Conservation (phyloP, 2,888 invertebrate genomes). For the Atethmia centrago region DNA sequence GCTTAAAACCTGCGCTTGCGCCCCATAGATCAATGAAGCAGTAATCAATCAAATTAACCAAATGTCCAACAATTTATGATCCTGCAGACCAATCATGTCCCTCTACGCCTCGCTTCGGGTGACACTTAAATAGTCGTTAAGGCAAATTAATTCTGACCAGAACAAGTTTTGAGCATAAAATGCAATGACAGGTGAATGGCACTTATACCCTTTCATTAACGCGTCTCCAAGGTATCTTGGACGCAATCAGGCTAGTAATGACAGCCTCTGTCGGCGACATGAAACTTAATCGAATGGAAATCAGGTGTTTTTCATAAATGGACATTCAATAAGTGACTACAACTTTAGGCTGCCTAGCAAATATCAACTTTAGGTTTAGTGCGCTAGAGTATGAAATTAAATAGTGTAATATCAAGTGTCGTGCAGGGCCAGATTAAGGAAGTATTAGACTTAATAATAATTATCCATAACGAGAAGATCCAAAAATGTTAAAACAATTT, state of each 20-base stretch:
- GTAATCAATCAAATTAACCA: slow-evolving; percentile 31
- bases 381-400: slow-evolving; percentile 19
- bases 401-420: background rate
- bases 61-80: slow-evolving; percentile 29
- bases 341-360: background rate
- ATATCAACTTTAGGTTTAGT: background rate
- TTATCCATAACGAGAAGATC: background rate
- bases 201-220: slow-evolving; percentile 40
- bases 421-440: slow-evolving; percentile 31
- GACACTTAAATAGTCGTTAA: slow-evolving; percentile 26
- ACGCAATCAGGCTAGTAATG: slow-evolving; percentile 68
- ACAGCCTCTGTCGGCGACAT: slow-evolving; percentile 67
- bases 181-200: slow-evolving; percentile 46
- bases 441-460: background rate
- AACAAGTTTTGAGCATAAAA: slow-evolving; percentile 37
- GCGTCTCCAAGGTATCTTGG: slow-evolving; percentile 44
- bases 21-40: slow-evolving; percentile 3
- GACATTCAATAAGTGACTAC: slow-evolving; percentile 27
- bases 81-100: slow-evolving; percentile 38
- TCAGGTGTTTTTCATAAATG: slow-evolving; percentile 72
- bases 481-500: background rate
- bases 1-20: background rate
- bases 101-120: slow-evolving; percentile 25
- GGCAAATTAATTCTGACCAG: slow-evolving; percentile 23
- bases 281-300: slow-evolving; percentile 76